These are phyloP conservation scores for Zaprionus obscuricornis DNA, from an alignment of 2,888 invertebrate species.

Conservation along the genomic window DNA sequence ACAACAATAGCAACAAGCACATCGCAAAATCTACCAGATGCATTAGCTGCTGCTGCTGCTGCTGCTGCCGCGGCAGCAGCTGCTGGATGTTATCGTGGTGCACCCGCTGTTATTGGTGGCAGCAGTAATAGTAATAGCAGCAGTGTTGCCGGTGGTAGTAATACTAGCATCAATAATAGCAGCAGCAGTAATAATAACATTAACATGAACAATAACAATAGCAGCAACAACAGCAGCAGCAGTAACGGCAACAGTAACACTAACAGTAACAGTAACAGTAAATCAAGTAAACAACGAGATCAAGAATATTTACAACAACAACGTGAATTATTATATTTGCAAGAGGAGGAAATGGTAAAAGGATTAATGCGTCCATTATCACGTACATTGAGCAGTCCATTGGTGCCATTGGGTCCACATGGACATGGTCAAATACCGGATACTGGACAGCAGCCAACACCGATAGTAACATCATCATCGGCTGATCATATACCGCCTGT, in stretches of 20 bases:
- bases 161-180: no score
- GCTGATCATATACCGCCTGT: slow-evolving; percentile 83
- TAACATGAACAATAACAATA: no score
- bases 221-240: slow-evolving; percentile 9
- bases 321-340: slow-evolving; percentile 86
- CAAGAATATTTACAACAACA: slow-evolving; percentile 87
- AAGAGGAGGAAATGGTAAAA: slow-evolving; percentile 83
- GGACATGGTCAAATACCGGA: slow-evolving; percentile 82
- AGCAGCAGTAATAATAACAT: no score
- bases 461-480: slow-evolving; percentile 80
- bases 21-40: slow-evolving; percentile 84
- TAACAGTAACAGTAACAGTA: no score
- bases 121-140: no score
- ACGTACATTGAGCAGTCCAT: slow-evolving; percentile 92
- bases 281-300: slow-evolving; percentile 80
- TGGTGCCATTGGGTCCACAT: slow-evolving; percentile 88
- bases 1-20: slow-evolving; percentile 83
- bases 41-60: slow-evolving; percentile 78
- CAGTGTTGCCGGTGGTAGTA: no score
- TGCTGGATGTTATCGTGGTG: no score
- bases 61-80: slow-evolving; percentile 80
- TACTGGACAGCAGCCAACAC: slow-evolving; percentile 80
- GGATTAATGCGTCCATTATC: slow-evolving; percentile 87
- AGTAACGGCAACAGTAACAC: no score
- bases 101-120: no score